Base-by-base conservation (phyloP, 2,888 invertebrate genomes). In the Epistrophella euchroma region DNA sequence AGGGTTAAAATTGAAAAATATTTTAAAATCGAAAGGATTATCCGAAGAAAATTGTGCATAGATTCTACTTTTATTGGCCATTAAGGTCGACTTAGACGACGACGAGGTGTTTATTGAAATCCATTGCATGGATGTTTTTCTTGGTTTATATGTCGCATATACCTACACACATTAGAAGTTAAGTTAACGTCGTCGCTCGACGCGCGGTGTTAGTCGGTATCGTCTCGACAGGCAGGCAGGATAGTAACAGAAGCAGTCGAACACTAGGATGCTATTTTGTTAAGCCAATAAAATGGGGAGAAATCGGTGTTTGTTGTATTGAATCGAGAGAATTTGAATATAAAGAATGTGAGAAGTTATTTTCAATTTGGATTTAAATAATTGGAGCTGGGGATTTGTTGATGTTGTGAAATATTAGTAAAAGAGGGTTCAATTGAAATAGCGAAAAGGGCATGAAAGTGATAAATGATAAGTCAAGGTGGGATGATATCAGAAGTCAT, bases 21-120 rank as follows among this genome's bases (percentile, higher is more conserved):
- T 80, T 85, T 85, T 77, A 85, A 85, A 85, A 80, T 80, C 80
- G 76, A 80, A 85, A 76, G 85, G 85, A 85, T 85, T 80, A 85
- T 85, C 85, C 85, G 55, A 80, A 47, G 52, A 70, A 73, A 80
- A 77, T 70, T 77, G 85, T 77, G 80, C 76, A 85, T 80, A 77
- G 80, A 91, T 91, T 91, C 91, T 90, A 89, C 91, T 91, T 91
- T 91, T 91, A 91, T 91, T 91, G 91, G 91, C 91, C 91, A 91
- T 91, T 91, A 92, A 91, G 90, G 90, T 80, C 90, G 91, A 91
- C 92, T 91, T 91, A 91, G 91, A 76, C 68, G 91, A 73, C 68
- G 85, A 85, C 85, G 76, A 85, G 85, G 85, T 85, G 85, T 85
- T 85, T 85, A 85, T 81, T 85, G 85, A 85, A 68, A 85, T 77